Evolutionary conservation across 2,888 invertebrate species (phyloP), one percentile per base, ranked within the genome.

Genomic region (Hipparchia semele): DNA sequence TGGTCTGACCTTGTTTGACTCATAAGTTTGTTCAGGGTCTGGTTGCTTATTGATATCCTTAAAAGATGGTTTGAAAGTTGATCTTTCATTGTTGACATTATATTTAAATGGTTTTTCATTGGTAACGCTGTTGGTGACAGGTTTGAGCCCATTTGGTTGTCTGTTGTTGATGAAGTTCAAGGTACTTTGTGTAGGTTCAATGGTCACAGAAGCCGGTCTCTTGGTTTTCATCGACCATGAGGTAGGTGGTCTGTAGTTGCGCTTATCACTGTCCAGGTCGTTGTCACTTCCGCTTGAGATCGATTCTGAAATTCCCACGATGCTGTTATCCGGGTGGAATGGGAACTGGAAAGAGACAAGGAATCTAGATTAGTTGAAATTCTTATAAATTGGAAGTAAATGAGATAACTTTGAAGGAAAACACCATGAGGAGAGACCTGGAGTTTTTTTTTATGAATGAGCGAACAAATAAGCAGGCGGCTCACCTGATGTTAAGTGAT

Each of bases 181-280:
- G 46, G 7, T 39, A 7, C 61, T 61, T n/a, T 61, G 53, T 33
- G 13, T 49, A 1, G 56, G 56, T n/a, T 53, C 39, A 6, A 45
- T 61, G 60, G 13, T 13, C 8, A 23, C 61, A 13, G 61, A 33
- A 10, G 5, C 56, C 7, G 61, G 69, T 69, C 59, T 77, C 68
- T 60, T 78, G 67, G 33, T 80, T 78, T n/a, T 79, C 0, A 94
- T 95, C 0, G 95, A 95, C 95, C 95, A 95, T 72, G 93, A 93
- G 7, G 92, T 90, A 0, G 95, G 95, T 0, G 95, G 90, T 46
- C 94, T 87, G 80, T 94, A 95, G 75, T 88, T 90, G 39, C 88
- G 87, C 78, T 94, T 94, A 71, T 88, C 94, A 58, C 89, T 87
- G 75, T 90, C 92, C 6, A 92, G 79, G 13, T 88, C 89, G 69